Percentiles rank a stretch among this genome's conserved stretches.
phyloP scores from a whole-genome alignment of 1,140 invertebrate species.

The Caenorhabditis inopinata region DNA sequence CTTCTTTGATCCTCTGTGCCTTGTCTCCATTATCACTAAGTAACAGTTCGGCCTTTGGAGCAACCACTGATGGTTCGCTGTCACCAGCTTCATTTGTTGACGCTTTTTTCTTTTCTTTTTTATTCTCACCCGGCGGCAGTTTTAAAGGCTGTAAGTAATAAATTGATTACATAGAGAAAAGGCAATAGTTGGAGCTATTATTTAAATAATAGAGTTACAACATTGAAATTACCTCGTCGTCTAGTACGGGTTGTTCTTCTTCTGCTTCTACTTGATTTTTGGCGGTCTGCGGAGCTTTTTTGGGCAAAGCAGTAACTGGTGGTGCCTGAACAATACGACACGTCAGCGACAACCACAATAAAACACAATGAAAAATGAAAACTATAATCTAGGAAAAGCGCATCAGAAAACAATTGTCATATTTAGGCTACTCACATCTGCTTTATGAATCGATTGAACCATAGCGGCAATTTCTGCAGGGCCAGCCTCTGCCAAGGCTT shows the following conservation, averaged over 20 bases:
- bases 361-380: conserved; percentile 26
- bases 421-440: conserved; percentile 43
- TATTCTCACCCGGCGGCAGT: conserved; percentile 63
- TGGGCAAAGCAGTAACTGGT: neutral
- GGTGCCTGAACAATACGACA: neutral
- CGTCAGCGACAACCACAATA: neutral
- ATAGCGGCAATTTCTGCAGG: conserved; percentile 43
- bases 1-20: conserved; percentile 37
- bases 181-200: too few species aligned
- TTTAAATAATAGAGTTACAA: too few species aligned
- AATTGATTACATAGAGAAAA: too few species aligned
- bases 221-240: conserved; percentile 5
- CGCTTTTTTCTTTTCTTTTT: conserved; percentile 83
- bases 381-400: conserved; percentile 22
- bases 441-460: conserved; percentile 51
- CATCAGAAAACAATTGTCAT: conserved; percentile 22
- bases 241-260: neutral
- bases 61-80: conserved; percentile 78
- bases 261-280: neutral
- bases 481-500: conserved; percentile 49
- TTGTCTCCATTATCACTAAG: conserved; percentile 36
- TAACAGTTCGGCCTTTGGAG: conserved; percentile 51
- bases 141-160: conserved; percentile 24
- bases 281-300: conserved; percentile 11
- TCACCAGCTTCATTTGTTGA: conserved; percentile 75